Percentiles rank a stretch among this genome's conserved stretches.
These are phyloP conservation scores for Matsumurasca onukii DNA, from an alignment of 1,140 invertebrate species.

Conservation along the genomic window DNA sequence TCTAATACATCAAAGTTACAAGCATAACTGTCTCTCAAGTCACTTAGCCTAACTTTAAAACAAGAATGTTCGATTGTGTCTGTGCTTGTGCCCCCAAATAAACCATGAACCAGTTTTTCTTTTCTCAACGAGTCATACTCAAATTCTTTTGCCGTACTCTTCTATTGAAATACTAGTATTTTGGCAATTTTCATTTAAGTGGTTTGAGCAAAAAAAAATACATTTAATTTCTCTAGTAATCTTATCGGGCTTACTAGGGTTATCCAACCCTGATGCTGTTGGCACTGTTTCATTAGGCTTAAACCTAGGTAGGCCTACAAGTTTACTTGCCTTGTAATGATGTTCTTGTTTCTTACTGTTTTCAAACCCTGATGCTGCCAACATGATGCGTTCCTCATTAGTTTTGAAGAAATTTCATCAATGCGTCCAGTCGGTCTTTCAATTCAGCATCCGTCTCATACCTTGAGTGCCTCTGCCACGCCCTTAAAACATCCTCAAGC, in stretches of 20 bases:
- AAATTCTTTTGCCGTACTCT: no score
- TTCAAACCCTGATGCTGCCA: neutral
- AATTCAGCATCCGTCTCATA: neutral
- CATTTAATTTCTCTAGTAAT: neutral
- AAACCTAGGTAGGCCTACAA: no score
- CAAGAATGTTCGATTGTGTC: no score
- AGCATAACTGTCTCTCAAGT: no score
- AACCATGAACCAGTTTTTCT: neutral
- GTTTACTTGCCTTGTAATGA: neutral
- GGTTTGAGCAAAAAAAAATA: neutral
- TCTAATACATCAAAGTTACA: no score
- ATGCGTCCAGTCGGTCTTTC: no score
- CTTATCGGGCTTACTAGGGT: neutral
- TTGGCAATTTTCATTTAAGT: neutral
- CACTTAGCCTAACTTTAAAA: no score
- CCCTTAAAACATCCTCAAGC: constrained; percentile 2
- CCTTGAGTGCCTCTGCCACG: neutral
- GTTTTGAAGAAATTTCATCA: neutral
- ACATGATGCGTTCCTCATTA: neutral
- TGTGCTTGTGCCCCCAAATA: no score
- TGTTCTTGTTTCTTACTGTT: neutral
- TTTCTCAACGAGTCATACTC: neutral
- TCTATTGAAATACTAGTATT: neutral
- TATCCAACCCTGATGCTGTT: neutral
- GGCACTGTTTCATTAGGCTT: neutral